Evolutionary conservation across 2,113 vertebrate genomes (phyloP).

Genomic region (Oriolus oriolus): DNA sequence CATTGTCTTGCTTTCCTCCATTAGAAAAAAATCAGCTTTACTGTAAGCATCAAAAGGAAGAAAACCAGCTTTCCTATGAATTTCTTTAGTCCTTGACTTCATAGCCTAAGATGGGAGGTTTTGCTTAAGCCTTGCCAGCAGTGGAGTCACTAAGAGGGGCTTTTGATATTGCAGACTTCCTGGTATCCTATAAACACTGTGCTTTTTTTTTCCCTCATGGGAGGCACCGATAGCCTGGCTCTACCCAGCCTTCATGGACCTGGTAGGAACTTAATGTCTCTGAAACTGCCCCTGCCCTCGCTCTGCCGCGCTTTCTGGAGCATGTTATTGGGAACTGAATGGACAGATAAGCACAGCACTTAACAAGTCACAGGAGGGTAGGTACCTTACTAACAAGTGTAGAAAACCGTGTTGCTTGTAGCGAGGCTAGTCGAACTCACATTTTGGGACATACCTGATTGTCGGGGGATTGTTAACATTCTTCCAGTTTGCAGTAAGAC

Average conservation of each 20-base stretch:
- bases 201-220: background rate
- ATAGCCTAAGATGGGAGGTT: background rate
- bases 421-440: background rate
- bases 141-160: background rate
- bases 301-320: background rate
- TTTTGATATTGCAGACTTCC: background rate
- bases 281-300: accelerated
- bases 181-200: background rate
- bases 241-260: background rate
- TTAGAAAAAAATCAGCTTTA: background rate
- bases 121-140: background rate
- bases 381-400: background rate
- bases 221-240: background rate
- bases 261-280: background rate
- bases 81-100: background rate
- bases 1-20: background rate
- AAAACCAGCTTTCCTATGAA: background rate
- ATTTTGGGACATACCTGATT: background rate
- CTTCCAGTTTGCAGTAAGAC: background rate
- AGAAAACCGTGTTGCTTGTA: background rate
- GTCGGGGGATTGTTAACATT: background rate
- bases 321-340: background rate
- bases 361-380: background rate
- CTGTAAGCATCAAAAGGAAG: background rate
- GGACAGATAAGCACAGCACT: background rate